These are phyloP conservation scores for Boleophthalmus pectinirostris DNA, from an alignment of 2,113 vertebrate genomes.

Conservation along the genomic window DNA sequence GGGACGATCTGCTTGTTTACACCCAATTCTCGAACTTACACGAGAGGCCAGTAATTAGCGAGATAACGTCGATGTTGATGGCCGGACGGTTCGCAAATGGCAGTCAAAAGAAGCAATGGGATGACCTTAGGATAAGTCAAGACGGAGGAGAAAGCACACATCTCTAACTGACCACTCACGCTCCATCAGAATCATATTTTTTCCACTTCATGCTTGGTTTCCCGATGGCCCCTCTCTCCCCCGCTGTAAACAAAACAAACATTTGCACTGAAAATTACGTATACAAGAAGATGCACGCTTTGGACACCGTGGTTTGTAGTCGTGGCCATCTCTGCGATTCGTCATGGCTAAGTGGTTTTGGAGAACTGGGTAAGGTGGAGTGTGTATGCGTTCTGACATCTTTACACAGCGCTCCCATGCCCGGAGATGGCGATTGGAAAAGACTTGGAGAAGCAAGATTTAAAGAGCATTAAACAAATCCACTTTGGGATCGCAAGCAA, in stretches of 20 bases:
- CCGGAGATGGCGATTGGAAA: slow-evolving; percentile 54
- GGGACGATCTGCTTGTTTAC: slow-evolving; percentile 47
- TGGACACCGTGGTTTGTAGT: slow-evolving; percentile 66
- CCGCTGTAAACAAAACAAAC: slow-evolving; percentile 78
- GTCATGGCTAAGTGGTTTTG: slow-evolving; percentile 74
- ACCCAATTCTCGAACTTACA: slow-evolving; percentile 42
- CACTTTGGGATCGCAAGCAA: slow-evolving; percentile 69
- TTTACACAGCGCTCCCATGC: slow-evolving; percentile 42
- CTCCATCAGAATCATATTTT: slow-evolving; percentile 80
- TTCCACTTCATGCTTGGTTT: slow-evolving; percentile 83
- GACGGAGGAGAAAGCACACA: slow-evolving; percentile 68
- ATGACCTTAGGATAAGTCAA: slow-evolving; percentile 76
- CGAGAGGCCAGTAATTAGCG: slow-evolving; percentile 57
- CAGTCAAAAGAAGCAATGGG: slow-evolving; percentile 63
- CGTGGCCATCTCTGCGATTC: slow-evolving; percentile 72
- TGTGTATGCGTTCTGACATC: slow-evolving; percentile 74
- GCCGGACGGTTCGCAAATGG: slow-evolving; percentile 34
- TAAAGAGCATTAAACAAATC: slow-evolving; percentile 80
- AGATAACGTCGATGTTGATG: slow-evolving; percentile 57
- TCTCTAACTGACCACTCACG: slow-evolving; percentile 80
- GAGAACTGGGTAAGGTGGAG: slow-evolving; percentile 58
- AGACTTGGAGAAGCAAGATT: slow-evolving; percentile 72
- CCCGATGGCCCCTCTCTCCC: slow-evolving; percentile 65
- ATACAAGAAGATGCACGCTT: slow-evolving; percentile 72
- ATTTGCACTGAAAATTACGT: slow-evolving; percentile 78